A percentile compares a stretch with the other conserved stretches of the same genome.
Conservation (phyloP, 2,797 vertebrate species). For the Staurois parvus region DNA sequence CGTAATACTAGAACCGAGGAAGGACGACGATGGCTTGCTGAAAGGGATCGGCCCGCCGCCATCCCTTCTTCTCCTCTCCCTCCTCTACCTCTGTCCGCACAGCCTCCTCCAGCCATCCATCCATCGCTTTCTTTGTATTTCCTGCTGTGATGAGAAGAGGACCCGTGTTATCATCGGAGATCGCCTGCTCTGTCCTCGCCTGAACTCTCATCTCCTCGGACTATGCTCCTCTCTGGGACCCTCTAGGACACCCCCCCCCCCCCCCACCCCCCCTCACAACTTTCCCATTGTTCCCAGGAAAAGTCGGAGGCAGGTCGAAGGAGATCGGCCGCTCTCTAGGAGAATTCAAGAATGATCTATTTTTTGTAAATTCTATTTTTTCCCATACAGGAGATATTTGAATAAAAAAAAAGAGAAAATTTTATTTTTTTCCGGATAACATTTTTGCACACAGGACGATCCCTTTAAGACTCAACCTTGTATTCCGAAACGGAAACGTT, state of each 20-base stretch:
- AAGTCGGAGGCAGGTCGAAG: not conserved
- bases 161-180: conserved; percentile 14
- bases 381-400: not conserved
- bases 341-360: conserved; percentile 20
- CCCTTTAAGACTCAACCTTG: too few species aligned
- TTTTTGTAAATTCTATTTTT: conserved; percentile 28
- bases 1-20: conserved; percentile 82
- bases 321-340: too few species aligned
- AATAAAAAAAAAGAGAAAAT: not conserved
- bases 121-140: not conserved
- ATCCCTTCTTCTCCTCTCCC: conserved; percentile 69
- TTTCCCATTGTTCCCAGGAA: conserved; percentile 31
- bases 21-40: conserved; percentile 84
- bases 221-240: too few species aligned
- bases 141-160: not conserved
- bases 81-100: conserved; percentile 45
- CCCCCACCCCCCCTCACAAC: conserved; percentile 48
- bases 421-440: not conserved
- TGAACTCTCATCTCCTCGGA: conserved; percentile 65
- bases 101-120: too few species aligned
- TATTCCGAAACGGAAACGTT: too few species aligned
- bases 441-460: not conserved
- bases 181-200: conserved; percentile 64
- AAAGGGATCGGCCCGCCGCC: conserved; percentile 85
- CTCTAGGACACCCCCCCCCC: too few species aligned